A percentile compares a stretch with the other conserved stretches of the same genome.
phyloP scores from a whole-genome alignment of 1,140 invertebrate genomes.

The Brachionus koreanus region DNA sequence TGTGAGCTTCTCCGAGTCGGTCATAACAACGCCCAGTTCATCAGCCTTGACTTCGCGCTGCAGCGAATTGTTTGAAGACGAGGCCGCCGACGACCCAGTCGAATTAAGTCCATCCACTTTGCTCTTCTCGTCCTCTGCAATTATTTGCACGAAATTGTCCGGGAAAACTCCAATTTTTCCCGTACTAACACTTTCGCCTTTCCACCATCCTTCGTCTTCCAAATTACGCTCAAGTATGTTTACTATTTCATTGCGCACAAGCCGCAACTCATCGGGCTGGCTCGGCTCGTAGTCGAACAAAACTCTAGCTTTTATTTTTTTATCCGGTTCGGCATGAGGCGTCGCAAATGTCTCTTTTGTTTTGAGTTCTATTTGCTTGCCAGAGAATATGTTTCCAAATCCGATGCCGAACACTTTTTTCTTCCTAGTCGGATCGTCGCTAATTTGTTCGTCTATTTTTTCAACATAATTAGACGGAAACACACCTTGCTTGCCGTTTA shows the following conservation, averaged over 20 bases:
- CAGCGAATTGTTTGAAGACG: slow-evolving; percentile 11
- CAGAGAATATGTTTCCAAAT: slow-evolving; percentile 37
- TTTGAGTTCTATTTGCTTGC: slow-evolving; percentile 42
- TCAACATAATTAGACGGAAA: slow-evolving; percentile 58
- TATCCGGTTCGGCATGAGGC: too few relatives aligned
- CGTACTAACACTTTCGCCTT: slow-evolving; percentile 71
- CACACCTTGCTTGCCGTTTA: slow-evolving; percentile 52
- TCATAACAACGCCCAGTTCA: background rate
- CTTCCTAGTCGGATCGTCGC: background rate
- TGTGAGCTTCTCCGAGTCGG: background rate
- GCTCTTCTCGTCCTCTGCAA: background rate
- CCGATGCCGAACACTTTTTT: slow-evolving; percentile 42
- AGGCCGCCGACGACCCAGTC: background rate
- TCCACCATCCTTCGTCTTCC: slow-evolving; percentile 93
- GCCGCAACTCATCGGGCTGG: slow-evolving; percentile 81
- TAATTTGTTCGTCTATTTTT: slow-evolving; percentile 45
- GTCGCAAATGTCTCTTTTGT: background rate
- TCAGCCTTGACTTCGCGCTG: background rate
- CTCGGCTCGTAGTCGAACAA: slow-evolving; percentile 83
- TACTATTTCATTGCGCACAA: slow-evolving; percentile 79
- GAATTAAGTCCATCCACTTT: background rate
- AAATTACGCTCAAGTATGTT: slow-evolving; percentile 75
- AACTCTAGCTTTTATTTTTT: slow-evolving; percentile 66
- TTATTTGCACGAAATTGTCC: slow-evolving; percentile 37
- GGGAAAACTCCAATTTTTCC: slow-evolving; percentile 88